phyloP scores from a whole-genome alignment of 2,113 vertebrate genomes.

The Hyperopisus bebe region DNA sequence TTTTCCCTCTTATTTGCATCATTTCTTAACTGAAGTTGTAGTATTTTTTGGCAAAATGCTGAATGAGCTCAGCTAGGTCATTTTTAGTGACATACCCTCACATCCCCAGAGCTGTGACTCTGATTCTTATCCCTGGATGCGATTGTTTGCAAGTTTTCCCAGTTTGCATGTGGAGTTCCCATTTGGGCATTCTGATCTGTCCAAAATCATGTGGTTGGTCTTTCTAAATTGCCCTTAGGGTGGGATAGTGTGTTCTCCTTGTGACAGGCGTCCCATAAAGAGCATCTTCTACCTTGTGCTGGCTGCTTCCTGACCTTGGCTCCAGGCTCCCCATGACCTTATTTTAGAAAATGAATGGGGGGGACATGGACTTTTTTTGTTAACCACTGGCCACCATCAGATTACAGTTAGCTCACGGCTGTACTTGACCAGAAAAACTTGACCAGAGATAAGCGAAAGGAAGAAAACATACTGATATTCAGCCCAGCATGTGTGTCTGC shows the following conservation, averaged over 20 bases:
- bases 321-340: neutral
- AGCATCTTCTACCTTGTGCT: neutral
- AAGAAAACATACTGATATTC: neutral
- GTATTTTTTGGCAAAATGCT: neutral
- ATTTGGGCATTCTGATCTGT: neutral
- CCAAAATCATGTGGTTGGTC: neutral
- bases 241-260: neutral
- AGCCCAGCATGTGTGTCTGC: neutral
- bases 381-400: neutral
- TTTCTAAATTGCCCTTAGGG: neutral
- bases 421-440: neutral
- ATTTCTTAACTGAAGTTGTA: neutral
- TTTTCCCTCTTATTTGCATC: neutral
- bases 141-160: neutral
- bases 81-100: neutral
- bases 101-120: neutral
- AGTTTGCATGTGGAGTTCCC: neutral
- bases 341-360: neutral
- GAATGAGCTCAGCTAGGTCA: neutral
- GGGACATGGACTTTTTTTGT: neutral
- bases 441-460: neutral
- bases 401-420: neutral
- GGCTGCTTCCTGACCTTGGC: neutral
- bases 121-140: neutral
- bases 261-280: neutral